These are phyloP conservation scores for Sclerurus mexicanus DNA, from an alignment of 2,113 vertebrate genomes.

Conservation along the genomic window DNA sequence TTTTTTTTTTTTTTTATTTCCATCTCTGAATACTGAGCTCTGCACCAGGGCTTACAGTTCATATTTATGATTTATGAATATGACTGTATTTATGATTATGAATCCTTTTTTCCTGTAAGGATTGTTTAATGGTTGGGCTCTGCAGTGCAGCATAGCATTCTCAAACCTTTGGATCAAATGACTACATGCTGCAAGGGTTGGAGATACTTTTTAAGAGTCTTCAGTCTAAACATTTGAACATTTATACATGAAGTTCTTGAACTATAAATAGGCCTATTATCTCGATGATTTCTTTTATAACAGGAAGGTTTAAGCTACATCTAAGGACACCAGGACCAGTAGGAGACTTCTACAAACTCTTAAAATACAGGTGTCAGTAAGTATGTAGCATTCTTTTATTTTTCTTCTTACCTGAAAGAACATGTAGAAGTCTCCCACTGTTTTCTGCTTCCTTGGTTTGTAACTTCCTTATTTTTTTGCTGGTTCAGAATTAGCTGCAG, in stretches of 20 bases:
- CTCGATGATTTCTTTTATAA: constrained; percentile 1
- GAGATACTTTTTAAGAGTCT: background rate
- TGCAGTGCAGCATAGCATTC: background rate
- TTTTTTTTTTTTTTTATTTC: background rate
- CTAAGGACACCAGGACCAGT: constrained; percentile 44
- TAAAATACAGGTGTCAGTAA: constrained; percentile 49
- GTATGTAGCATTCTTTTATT: background rate
- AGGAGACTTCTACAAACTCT: constrained; percentile 53
- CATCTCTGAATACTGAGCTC: background rate
- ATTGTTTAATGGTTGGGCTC: background rate
- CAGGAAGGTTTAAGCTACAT: constrained; percentile 30
- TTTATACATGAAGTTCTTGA: background rate
- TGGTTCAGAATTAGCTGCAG: background rate
- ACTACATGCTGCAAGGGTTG: background rate
- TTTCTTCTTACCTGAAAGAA: background rate
- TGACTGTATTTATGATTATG: background rate
- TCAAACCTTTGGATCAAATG: background rate
- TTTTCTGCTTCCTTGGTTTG: constrained; percentile 63
- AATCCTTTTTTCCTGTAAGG: background rate
- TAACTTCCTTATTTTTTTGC: background rate
- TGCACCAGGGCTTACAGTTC: background rate
- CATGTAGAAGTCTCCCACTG: constrained; percentile 46
- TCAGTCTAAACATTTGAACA: background rate
- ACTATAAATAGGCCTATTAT: background rate
- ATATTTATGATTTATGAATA: background rate